Evolutionary conservation across 2,888 invertebrate species (phyloP).

Genomic region (Acholoe squamosa): DNA sequence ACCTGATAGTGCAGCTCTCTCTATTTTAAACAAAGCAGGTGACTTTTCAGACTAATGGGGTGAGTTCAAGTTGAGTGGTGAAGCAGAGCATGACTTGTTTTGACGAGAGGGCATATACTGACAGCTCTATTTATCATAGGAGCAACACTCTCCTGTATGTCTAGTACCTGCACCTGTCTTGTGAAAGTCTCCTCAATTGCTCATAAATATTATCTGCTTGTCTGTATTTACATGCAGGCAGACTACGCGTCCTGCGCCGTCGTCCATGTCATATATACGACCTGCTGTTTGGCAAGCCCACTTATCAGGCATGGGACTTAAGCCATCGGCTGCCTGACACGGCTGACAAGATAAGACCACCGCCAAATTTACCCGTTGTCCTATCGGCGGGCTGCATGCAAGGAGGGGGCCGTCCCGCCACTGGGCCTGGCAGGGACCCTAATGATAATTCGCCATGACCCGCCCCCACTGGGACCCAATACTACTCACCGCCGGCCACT

Average conservation of each 20-base stretch:
- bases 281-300: not conserved
- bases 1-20: no score
- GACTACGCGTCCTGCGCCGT: not conserved
- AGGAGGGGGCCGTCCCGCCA: not conserved
- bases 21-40: no score
- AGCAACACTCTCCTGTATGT: no score
- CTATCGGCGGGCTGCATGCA: slow-evolving; percentile 40
- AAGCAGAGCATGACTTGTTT: no score
- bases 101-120: no score
- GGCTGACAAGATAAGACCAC: slow-evolving; percentile 56
- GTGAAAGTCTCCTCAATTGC: no score
- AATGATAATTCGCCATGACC: slow-evolving; percentile 56
- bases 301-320: slow-evolving; percentile 37
- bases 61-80: no score
- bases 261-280: not conserved
- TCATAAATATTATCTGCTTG: no score
- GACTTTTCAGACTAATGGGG: no score
- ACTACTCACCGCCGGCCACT: not conserved
- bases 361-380: slow-evolving; percentile 45
- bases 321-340: slow-evolving; percentile 25
- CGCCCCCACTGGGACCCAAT: not conserved
- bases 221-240: no score
- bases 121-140: no score
- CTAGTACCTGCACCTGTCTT: no score
- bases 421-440: not conserved